phyloP scores from a whole-genome alignment of 1,140 invertebrate species.

The Lepidostoma basale region DNA sequence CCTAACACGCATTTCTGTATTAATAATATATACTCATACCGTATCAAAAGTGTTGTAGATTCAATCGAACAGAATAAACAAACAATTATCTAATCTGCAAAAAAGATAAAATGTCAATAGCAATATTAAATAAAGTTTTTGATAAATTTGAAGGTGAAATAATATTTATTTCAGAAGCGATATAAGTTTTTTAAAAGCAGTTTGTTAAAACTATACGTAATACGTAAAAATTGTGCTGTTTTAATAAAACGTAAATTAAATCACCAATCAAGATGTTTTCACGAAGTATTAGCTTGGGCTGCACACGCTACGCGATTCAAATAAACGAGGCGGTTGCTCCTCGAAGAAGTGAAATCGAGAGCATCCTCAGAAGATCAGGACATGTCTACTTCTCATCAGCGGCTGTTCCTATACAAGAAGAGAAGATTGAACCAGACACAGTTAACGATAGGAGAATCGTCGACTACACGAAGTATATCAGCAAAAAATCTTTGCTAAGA shows the following conservation, averaged over 20 bases:
- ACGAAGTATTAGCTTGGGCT: neutral
- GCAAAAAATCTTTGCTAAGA: constrained; percentile 35
- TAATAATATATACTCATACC: no score
- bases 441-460: constrained; percentile 16
- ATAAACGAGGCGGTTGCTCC: neutral
- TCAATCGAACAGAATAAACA: no score
- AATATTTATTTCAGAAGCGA: no score
- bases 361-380: neutral
- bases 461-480: constrained; percentile 44
- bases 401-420: neutral
- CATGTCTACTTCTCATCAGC: neutral
- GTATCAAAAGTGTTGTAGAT: no score
- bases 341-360: neutral
- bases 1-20: no score
- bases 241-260: no score
- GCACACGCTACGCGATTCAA: neutral
- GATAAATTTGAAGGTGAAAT: no score
- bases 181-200: neutral
- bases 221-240: no score
- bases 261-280: neutral
- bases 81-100: no score
- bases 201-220: no score
- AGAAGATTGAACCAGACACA: neutral
- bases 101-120: no score
- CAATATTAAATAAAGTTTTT: no score